Conservation (phyloP, 1,140 invertebrate genomes). For the Liolophura sinensis region DNA sequence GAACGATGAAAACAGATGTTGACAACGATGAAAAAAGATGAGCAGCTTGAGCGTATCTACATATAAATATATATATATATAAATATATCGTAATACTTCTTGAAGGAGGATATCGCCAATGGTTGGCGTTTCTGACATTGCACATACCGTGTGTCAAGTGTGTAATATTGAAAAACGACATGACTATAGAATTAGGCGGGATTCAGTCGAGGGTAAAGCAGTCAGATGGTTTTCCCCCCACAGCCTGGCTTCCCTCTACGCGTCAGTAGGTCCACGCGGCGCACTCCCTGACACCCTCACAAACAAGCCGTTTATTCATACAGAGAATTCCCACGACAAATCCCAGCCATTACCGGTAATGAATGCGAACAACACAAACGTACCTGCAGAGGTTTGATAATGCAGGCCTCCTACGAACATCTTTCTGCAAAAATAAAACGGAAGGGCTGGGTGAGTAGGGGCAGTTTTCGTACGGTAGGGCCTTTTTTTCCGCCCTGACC, state of each 20-base stretch:
- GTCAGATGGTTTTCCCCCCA: background rate
- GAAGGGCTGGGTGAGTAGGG: background rate
- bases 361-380: slow-evolving; percentile 51
- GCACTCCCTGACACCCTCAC: slow-evolving; percentile 9
- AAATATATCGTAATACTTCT: background rate
- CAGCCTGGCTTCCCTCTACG: background rate
- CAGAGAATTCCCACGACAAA: slow-evolving; percentile 10
- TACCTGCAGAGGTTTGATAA: slow-evolving; percentile 99
- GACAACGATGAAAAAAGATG: background rate
- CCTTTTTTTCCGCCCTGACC: slow-evolving; percentile 25
- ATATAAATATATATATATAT: slow-evolving; percentile 1
- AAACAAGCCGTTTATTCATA: slow-evolving; percentile 7
- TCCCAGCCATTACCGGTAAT: slow-evolving; percentile 3
- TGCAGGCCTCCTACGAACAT: slow-evolving; percentile 99
- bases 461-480: slow-evolving; percentile 19
- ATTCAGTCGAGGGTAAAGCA: background rate
- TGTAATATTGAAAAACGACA: background rate
- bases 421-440: slow-evolving; percentile 78
- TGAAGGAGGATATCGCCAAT: background rate
- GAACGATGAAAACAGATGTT: background rate
- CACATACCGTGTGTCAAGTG: background rate
- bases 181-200: background rate
- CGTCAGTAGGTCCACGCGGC: background rate
- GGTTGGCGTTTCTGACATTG: background rate
- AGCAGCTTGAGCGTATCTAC: background rate